Percentiles rank a stretch among this genome's conserved stretches.
phyloP scores from a whole-genome alignment of 2,113 vertebrate genomes.

The Lathamus discolor region DNA sequence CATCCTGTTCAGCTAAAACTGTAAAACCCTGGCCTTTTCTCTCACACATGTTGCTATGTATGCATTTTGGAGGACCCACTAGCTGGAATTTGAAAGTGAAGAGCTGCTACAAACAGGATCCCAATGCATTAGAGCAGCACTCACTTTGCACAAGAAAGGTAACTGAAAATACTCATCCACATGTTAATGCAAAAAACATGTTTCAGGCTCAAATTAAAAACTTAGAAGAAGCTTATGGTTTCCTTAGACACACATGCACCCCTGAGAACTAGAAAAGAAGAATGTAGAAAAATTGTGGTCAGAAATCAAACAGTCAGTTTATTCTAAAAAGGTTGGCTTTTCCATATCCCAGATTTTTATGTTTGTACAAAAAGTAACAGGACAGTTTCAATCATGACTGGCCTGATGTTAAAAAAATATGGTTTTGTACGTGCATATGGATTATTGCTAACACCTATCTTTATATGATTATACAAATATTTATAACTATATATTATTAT shows the following conservation, averaged over 20 bases:
- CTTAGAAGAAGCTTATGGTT: not conserved
- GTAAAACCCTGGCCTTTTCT: not conserved
- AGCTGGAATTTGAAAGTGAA: not conserved
- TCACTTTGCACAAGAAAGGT: not conserved
- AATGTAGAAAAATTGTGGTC: not conserved
- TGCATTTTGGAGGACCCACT: not conserved
- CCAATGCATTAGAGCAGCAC: not conserved
- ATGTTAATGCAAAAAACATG: not conserved
- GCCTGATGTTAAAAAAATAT: not conserved
- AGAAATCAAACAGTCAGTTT: not conserved
- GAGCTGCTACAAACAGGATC: not conserved
- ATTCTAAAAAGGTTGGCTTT: not conserved
- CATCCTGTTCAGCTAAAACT: not conserved
- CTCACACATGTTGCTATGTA: accelerated
- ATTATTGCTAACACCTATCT: not conserved
- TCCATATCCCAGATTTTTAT: not conserved
- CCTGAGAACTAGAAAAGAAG: not conserved
- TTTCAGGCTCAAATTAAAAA: not conserved
- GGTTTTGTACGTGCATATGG: not conserved
- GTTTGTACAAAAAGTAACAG: not conserved
- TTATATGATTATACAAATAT: not conserved
- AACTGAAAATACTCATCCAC: not conserved
- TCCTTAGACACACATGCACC: not conserved
- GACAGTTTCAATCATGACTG: not conserved
- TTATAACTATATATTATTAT: not conserved